Evolutionary conservation across 1,140 invertebrate genomes (phyloP), one percentile per base, ranked within the genome.

Genomic region (Eueides isabella): DNA sequence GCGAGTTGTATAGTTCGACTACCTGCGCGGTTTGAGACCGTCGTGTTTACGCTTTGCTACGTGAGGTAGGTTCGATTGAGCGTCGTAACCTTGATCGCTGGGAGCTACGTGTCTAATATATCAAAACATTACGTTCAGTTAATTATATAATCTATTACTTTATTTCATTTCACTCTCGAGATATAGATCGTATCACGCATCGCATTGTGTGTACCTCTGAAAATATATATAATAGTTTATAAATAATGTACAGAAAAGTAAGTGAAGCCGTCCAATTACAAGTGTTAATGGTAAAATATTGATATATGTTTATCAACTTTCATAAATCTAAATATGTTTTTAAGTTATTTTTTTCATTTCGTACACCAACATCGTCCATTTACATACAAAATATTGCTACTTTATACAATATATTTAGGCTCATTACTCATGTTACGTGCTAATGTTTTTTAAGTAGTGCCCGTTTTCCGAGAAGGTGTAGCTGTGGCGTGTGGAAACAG

Each of bases 391-490:
- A 44, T 12, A 14, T 44, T 44, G 0, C 5, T 44, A 44, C 16
- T 44, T 19, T 1, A 44, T 19, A 44, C 11, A 31, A 65, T 31
- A 71, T 71, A 26, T 33, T 41, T 65, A 31, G 16, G 29, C 31
- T 48, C 38, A 48, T 65, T 19, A 26, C 38, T 71, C 41, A 71
- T 48, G 33, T 61, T 33, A 48, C 28, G 38, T 29, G 62, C 28
- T 55, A 41, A 28, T 35, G 67, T 69, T 65, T 71, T 71, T 65
- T 55, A 30, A 29, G 28, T 64, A 71, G 16, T 31, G 28, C 41
- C 61, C 62, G 69, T 6, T 71, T 71, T 48, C 70, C 38, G 23
- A 71, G 70, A 71, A 65, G 30, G 30, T 62, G 35, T 19, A 62
- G 23, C 33, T 62, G 31, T 19, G 35, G 4, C 38, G 55, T 41